Conservation (phyloP, 1,140 invertebrate genomes). For the Amyelois transitella region DNA sequence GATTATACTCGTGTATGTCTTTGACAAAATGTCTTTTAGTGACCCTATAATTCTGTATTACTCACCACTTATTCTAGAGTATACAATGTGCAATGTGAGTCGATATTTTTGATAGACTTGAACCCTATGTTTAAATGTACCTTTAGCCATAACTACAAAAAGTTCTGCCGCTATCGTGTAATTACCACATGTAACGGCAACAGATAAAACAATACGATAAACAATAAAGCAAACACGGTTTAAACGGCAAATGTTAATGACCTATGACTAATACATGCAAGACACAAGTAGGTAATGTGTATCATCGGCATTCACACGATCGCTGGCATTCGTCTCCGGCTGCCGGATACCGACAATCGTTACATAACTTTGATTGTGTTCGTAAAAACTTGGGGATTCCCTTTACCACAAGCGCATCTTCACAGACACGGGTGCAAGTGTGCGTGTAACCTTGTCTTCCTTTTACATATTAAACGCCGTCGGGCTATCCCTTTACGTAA, state of each 20-base stretch:
- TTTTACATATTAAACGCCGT: slow-evolving; percentile 72
- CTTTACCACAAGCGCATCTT: slow-evolving; percentile 65
- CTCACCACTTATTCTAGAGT: no score
- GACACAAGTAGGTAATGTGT: slow-evolving; percentile 65
- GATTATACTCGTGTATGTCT: no score
- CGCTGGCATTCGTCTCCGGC: slow-evolving; percentile 47
- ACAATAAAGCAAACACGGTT: slow-evolving; percentile 57
- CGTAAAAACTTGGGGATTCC: slow-evolving; percentile 73
- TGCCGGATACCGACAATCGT: slow-evolving; percentile 66
- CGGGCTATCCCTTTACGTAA: slow-evolving; percentile 72
- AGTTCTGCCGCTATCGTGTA: no score
- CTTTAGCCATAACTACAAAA: no score
- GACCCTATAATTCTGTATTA: no score
- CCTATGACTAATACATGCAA: slow-evolving; percentile 71
- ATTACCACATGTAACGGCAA: no score
- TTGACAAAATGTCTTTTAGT: no score
- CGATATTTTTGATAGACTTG: no score
- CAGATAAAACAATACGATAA: slow-evolving; percentile 44
- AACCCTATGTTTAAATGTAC: no score
- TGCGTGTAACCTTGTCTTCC: slow-evolving; percentile 71
- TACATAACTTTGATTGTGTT: slow-evolving; percentile 74
- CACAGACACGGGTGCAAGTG: slow-evolving; percentile 47
- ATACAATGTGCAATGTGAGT: no score
- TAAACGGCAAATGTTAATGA: slow-evolving; percentile 67
- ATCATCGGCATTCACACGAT: slow-evolving; percentile 69